A percentile compares a stretch with the other conserved stretches of the same genome.
phyloP scores from a whole-genome alignment of 2,113 vertebrate genomes.

The Oreamnos americanus region DNA sequence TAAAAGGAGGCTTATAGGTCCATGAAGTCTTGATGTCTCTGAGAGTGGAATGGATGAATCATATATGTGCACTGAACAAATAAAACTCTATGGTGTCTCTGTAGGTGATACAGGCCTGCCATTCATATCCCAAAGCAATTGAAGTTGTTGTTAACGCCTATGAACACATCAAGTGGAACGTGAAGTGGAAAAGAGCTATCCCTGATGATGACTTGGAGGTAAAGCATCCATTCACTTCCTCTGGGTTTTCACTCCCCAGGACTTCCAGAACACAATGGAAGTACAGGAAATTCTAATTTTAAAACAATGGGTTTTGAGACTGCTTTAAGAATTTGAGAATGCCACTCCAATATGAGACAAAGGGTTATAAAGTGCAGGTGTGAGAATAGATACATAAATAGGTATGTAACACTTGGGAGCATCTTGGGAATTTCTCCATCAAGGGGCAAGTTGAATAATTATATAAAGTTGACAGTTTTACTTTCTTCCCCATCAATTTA shows the following conservation, averaged over 20 bases:
- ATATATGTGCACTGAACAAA: neutral
- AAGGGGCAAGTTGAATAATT: neutral
- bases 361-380: neutral
- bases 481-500: neutral
- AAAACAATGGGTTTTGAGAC: neutral
- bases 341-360: neutral
- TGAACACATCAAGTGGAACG: slow-evolving; percentile 86
- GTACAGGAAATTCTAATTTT: neutral
- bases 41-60: neutral
- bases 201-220: slow-evolving; percentile 91
- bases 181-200: slow-evolving; percentile 90
- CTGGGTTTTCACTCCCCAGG: neutral
- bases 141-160: slow-evolving; percentile 93
- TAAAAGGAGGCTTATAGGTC: neutral
- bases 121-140: slow-evolving; percentile 86
- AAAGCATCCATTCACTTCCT: neutral
- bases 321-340: neutral
- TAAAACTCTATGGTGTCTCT: neutral
- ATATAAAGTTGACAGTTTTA: neutral
- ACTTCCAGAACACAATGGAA: neutral
- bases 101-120: slow-evolving; percentile 92
- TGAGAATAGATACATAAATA: neutral
- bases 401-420: neutral
- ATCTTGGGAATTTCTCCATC: neutral
- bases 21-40: neutral